A percentile compares a stretch with the other conserved stretches of the same genome.
These are phyloP conservation scores for Acanthisitta chloris DNA, from an alignment of 2,113 vertebrate genomes.

Conservation along the genomic window DNA sequence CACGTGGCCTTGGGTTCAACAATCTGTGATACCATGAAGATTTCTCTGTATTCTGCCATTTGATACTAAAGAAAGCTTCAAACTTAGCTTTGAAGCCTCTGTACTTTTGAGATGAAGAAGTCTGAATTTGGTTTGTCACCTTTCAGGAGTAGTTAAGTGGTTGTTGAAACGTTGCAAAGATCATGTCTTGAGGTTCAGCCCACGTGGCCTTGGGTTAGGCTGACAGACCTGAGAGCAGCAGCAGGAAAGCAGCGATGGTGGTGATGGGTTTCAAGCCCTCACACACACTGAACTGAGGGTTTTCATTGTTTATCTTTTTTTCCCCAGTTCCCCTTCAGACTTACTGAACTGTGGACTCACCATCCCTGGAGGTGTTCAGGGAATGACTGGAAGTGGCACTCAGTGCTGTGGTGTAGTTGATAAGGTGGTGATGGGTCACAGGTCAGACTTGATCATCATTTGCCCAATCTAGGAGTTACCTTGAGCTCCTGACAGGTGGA, in stretches of 20 bases:
- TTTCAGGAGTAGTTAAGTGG: background rate
- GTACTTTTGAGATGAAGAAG: background rate
- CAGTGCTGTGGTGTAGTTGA: background rate
- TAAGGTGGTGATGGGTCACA: background rate
- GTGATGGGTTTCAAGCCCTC: background rate
- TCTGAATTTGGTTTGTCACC: background rate
- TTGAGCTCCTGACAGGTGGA: background rate
- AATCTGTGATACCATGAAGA: no score
- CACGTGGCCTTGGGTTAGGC: fast-evolving
- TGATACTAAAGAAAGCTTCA: background rate
- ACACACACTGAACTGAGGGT: background rate
- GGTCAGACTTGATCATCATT: background rate
- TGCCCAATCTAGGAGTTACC: background rate
- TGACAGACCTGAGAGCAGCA: background rate
- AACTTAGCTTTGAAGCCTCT: slow-evolving; percentile 23
- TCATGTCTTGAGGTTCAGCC: background rate
- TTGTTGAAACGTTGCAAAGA: background rate
- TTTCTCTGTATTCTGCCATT: background rate
- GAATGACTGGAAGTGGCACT: background rate
- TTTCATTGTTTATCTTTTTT: background rate
- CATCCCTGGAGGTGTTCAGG: background rate
- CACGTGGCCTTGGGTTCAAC: fast-evolving
- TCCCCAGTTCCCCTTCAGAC: background rate
- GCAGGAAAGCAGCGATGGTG: background rate
- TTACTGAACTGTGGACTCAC: background rate